phyloP scores from a whole-genome alignment of 2,113 vertebrate genomes.

The Tetrax tetrax region DNA sequence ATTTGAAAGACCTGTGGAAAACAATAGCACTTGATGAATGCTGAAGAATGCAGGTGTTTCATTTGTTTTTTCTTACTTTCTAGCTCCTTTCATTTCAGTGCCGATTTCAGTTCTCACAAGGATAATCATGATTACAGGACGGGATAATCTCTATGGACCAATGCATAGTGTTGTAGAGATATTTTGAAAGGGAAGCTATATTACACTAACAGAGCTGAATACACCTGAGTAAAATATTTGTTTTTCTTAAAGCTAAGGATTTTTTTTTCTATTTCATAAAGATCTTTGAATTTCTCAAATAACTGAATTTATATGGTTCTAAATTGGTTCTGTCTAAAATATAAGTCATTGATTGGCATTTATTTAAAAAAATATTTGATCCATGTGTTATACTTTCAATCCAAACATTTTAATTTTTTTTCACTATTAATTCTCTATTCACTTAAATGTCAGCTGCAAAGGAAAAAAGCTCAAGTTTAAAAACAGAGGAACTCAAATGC shows the following conservation, averaged over 20 bases:
- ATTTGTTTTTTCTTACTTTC: background rate
- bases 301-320: background rate
- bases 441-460: background rate
- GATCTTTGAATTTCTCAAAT: background rate
- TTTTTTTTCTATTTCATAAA: background rate
- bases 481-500: background rate
- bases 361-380: background rate
- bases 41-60: background rate
- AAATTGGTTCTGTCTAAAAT: background rate
- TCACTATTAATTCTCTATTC: background rate
- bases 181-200: background rate
- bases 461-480: background rate
- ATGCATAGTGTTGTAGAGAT: background rate
- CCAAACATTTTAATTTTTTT: background rate
- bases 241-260: background rate
- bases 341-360: accelerated
- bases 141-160: background rate
- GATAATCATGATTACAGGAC: background rate
- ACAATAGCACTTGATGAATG: background rate
- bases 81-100: background rate
- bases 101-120: background rate
- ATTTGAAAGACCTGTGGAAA: background rate
- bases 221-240: background rate
- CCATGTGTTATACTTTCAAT: background rate
- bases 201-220: background rate